Evolutionary conservation across 1,140 invertebrate species (phyloP), one percentile per base, ranked within the genome.

Genomic region (Chrysomallon squamiferum): DNA sequence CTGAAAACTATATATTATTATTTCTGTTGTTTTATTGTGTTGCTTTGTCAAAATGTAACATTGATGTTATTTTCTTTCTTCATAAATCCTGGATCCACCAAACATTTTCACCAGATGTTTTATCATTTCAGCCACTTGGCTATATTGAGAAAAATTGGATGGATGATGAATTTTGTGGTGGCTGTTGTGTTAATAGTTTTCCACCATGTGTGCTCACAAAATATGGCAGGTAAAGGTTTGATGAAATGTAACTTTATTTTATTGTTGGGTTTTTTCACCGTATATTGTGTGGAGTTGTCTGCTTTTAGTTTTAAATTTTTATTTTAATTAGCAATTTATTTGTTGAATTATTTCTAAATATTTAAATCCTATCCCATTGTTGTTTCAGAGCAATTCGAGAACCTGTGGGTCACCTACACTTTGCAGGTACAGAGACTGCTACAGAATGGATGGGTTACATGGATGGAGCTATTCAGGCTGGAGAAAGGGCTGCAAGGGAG

Each of bases 361-460:
- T n/a, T n/a, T n/a, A n/a, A n/a, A n/a, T n/a, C n/a, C n/a, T n/a
- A n/a, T n/a, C n/a, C n/a, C n/a, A n/a, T n/a, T n/a, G n/a, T 38
- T 38, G 35, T 38, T 38, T 38, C 65, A 81, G 79, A 41, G 72
- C 66, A 59, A 33, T 81, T 13, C 38, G 80, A 38, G 67, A 76
- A 58, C 77, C 81, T 29, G 57, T 76, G 58, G 72, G 68, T n/a
- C 77, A 78, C 32, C 66, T 88, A 4, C 80, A 81, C 68, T 88
- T 88, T 79, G 87, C 87, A 50, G 88, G 88, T 6, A 87, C 88
- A 27, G 88, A 89, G 72, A 88, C 88, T 15, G 86, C 88, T 4
- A 84, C 82, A 1, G 70, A 82, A 63, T 89, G 88, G 88, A 79
- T 83, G 38, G 88, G 88, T 11, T 87, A 87, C 69, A 87, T 89